Conservation (phyloP, 2,113 vertebrate genomes). For the Agelaius phoeniceus region DNA sequence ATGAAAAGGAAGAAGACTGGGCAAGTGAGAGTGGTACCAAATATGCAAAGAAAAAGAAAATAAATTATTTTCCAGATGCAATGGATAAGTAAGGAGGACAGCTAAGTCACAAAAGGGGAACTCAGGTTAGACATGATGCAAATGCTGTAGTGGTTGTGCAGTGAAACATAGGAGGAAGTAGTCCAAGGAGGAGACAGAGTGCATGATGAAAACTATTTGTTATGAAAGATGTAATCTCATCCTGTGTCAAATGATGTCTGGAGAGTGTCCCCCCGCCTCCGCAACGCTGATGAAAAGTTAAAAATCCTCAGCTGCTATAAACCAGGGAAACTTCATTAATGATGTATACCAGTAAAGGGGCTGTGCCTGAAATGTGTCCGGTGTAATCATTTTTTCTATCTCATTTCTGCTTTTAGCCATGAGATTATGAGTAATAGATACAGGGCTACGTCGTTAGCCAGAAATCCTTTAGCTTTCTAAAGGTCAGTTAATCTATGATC, state of each 20-base stretch:
- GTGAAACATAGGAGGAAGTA: neutral
- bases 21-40: neutral
- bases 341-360: constrained; percentile 26
- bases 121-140: neutral
- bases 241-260: neutral
- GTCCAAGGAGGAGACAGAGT: neutral
- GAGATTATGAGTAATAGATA: constrained; percentile 45
- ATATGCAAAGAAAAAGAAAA: neutral
- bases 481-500: constrained; percentile 60
- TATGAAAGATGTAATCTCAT: neutral
- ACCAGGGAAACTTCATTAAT: constrained; percentile 1
- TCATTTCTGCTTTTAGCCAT: constrained; percentile 39
- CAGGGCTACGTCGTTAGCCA: neutral
- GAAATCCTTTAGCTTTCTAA: constrained; percentile 46
- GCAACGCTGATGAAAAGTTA: neutral
- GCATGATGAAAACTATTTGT: neutral
- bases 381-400: constrained; percentile 1
- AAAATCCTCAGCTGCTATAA: constrained; percentile 34
- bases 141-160: neutral
- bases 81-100: neutral
- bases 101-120: neutral
- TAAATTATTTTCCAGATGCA: neutral
- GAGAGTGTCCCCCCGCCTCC: neutral
- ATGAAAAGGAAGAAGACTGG: neutral
- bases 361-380: neutral